Base-by-base conservation (phyloP, 2,888 invertebrate genomes). In the Molanna angustata region DNA sequence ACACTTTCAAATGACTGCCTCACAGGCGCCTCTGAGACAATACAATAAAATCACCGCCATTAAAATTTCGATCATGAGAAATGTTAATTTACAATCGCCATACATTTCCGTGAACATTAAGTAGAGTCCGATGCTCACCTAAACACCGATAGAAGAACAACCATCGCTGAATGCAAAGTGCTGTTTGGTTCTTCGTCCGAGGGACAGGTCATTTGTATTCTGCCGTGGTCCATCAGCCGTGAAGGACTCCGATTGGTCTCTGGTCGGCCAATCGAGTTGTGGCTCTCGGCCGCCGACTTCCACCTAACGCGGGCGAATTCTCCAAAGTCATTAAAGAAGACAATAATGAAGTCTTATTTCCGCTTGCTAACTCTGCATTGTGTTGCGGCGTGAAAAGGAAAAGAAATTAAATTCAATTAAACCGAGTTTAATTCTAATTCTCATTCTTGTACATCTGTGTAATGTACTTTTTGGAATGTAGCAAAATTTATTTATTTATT, bases 131-230 rank as follows among this genome's bases (percentile, higher is more conserved):
- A 7, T 11, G 27, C 27, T 27, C 27, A 27, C 4, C 11, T 4
- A 27, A 4, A 4, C 6, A 7, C 27, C 27, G 27, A 27, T 11
- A 27, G 27, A 27, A 7, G n/a, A n/a, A n/a, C n/a, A 9, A 35
- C 35, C 35, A 21, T 16, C 14, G 21, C 14, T 33, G 46, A 46
- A 46, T 46, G 35, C 35, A 46, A 46, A 46, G 46, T 14, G n/a
- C n/a, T 20, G 46, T 46, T 46, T 21, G 46, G 33, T 46, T 46
- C 35, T 46, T 46, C 35, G 35, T 35, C 46, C 33, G 46, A 13
- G 27, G n/a, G n/a, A n/a, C 27, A 4, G 20, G 20, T 11, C 46
- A 46, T 46, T 46, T 46, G 46, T 46, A 46, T 46, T 46, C 46
- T 20, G 19, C 9, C 20, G n/a, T 33, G 46, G 14, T 33, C 46